These are phyloP conservation scores for Drosophila buzzatii DNA, from an alignment of 2,888 invertebrate species.

Conservation along the genomic window DNA sequence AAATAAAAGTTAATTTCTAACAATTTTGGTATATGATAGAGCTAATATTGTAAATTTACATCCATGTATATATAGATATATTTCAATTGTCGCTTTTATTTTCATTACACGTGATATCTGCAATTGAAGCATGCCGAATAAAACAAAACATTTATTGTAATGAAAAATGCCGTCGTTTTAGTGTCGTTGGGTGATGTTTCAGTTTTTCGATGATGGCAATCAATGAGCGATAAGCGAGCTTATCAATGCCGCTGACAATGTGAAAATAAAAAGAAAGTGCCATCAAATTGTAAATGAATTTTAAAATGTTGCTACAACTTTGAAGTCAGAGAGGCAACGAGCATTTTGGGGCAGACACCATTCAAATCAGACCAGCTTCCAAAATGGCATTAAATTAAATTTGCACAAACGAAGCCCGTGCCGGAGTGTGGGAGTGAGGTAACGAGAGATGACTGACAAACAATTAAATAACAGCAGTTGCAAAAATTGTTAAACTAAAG, in stretches of 20 bases:
- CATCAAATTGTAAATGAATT: constrained; percentile 48
- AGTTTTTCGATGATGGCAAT: constrained; percentile 18
- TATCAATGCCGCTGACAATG: constrained; percentile 28
- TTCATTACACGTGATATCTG: constrained; percentile 11
- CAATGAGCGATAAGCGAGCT: constrained; percentile 37
- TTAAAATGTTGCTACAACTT: constrained; percentile 27
- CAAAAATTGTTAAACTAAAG: constrained; percentile 66
- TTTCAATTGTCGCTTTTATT: not conserved
- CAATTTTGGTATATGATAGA: not conserved
- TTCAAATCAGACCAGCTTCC: constrained; percentile 22
- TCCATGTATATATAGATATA: not conserved
- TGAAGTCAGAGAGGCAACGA: not conserved
- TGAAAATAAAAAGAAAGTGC: constrained; percentile 53
- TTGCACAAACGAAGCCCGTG: constrained; percentile 18
- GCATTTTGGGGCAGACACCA: not conserved
- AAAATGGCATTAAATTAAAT: constrained; percentile 75
- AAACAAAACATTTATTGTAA: constrained; percentile 26
- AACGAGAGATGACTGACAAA: constrained; percentile 36
- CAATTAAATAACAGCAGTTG: constrained; percentile 74
- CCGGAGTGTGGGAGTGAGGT: not conserved
- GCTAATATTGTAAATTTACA: not conserved
- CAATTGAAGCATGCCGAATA: constrained; percentile 4
- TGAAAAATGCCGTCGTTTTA: constrained; percentile 12
- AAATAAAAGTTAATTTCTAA: not conserved
- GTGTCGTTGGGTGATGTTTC: constrained; percentile 22